Conservation (phyloP, 1,140 invertebrate species). For the Carposina sasakii region DNA sequence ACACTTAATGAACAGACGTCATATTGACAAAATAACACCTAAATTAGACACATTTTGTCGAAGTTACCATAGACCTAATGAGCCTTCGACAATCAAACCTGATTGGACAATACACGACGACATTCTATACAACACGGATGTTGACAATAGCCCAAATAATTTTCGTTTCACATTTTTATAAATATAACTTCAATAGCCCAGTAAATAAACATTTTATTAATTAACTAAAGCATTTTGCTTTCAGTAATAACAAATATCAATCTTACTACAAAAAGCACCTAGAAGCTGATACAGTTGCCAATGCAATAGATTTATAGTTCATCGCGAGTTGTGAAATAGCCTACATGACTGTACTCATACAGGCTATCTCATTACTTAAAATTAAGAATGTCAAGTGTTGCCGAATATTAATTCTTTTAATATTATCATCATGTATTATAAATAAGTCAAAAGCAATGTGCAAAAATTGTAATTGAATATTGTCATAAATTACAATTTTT, state of each 20-base stretch:
- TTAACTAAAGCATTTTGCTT: constrained; percentile 29
- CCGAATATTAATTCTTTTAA: constrained; percentile 68
- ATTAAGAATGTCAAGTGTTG: constrained; percentile 69
- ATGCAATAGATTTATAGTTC: constrained; percentile 59
- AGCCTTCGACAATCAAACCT: background rate
- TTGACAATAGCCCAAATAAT: constrained; percentile 56
- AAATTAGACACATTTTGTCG: constrained; percentile 27
- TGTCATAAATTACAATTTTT: constrained; percentile 13
- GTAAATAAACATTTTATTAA: constrained; percentile 43
- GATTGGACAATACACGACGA: constrained; percentile 43
- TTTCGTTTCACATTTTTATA: constrained; percentile 42
- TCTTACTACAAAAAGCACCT: constrained; percentile 26
- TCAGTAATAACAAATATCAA: constrained; percentile 25
- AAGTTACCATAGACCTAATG: constrained; percentile 23
- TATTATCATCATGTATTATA: constrained; percentile 68
- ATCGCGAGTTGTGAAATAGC: constrained; percentile 21
- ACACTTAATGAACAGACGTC: constrained; percentile 24
- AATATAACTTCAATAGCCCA: constrained; percentile 61
- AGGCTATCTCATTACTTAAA: no score
- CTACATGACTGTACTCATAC: no score
- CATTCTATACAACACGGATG: constrained; percentile 58
- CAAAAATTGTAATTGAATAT: constrained; percentile 20
- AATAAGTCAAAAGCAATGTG: constrained; percentile 48
- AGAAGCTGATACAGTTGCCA: constrained; percentile 48
- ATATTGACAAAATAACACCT: constrained; percentile 21